phyloP scores from a whole-genome alignment of 2,113 vertebrate species.

The Apaloderma vittatum region DNA sequence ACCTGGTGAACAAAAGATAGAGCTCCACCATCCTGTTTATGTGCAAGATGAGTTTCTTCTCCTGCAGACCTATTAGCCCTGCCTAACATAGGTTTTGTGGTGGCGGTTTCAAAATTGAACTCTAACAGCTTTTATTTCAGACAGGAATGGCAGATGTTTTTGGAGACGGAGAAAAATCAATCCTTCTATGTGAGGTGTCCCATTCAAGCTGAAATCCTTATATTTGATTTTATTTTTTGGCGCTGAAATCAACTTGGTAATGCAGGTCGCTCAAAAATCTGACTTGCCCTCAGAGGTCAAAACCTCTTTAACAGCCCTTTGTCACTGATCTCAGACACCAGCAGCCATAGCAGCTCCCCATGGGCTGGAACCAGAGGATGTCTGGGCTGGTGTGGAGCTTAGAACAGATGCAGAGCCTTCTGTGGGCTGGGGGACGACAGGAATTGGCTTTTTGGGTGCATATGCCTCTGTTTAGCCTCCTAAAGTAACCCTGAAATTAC shows the following conservation, averaged over 20 bases:
- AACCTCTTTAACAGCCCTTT: background rate
- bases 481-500: background rate
- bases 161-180: background rate
- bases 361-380: rapidly evolving
- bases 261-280: background rate
- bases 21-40: background rate
- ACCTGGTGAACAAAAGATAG: background rate
- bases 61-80: background rate
- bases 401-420: background rate
- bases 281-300: background rate
- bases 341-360: background rate
- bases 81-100: background rate
- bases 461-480: background rate
- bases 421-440: background rate
- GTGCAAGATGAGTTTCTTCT: background rate
- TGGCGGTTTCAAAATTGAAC: background rate
- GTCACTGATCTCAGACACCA: background rate
- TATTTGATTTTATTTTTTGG: background rate
- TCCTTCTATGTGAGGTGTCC: background rate
- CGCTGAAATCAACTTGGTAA: background rate
- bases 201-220: background rate
- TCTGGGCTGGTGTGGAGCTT: background rate
- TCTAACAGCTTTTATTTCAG: background rate
- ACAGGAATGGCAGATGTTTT: background rate
- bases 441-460: background rate